Evolutionary conservation across 2,888 invertebrate genomes (phyloP), one percentile per base, ranked within the genome.

Genomic region (Cheilosia impressa): DNA sequence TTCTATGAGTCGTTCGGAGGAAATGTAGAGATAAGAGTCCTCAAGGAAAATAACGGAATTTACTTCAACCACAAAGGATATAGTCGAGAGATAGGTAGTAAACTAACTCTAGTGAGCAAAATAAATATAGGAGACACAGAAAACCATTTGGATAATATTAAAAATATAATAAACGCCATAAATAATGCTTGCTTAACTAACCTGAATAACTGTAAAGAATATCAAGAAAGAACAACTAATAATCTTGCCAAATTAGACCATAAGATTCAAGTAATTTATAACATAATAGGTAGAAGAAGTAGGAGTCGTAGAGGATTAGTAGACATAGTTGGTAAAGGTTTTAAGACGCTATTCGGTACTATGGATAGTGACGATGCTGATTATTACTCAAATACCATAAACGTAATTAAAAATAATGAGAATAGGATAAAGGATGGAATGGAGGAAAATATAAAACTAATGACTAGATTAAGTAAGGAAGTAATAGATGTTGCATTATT

Each of bases 361-460:
- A 75, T 75, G 75, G 75, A 75, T 38, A 66, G 47, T 2, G 58
- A 68, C n/a, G 68, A 76, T 47, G 76, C 68, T 17, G 24, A 68
- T 15, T 76, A 68, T 24, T 76, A 68, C 19, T 45, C 47, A 19
- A n/a, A 34, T 1, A 22, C 58, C 6, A 68, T 76, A 10, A 43
- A 22, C 24, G 19, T 17, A 31, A 22, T 76, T 6, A 47, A 65
- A 22, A 53, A 52, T 19, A 77, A 77, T 31, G 77, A 77, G 17
- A 57, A 58, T 27, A 62, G 77, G 27, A 77, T 77, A 19, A 69
- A 77, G 53, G 17, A 69, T 31, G 62, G 77, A 3, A 58, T 77
- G 41, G 45, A 52, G n/a, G 71, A 78, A 63, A 63, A 62, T 71
- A n/a, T 63, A 5, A 78, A 71, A 45, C 22, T 53, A 17, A 66